Evolutionary conservation across 2,888 invertebrate species (phyloP), one percentile per base, ranked within the genome.

Genomic region (Parelbella ahira): DNA sequence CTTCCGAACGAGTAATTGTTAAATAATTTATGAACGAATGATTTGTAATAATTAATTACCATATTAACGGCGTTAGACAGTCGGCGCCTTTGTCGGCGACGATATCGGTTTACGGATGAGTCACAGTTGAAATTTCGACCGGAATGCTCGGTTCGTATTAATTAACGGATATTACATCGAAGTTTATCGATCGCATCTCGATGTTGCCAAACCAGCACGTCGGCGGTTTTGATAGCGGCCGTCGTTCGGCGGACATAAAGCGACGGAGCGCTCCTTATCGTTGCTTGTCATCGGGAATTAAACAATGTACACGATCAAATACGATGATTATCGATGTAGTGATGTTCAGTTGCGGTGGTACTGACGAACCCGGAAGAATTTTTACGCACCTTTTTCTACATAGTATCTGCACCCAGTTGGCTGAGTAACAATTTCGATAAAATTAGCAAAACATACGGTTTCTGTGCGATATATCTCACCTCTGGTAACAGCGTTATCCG

Each of bases 141-240:
- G 72, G 83, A 77, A 83, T 82, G 74, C 75, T 75, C 70, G 77
- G 72, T 69, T 76, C 71, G 83, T 81, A 84, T 87, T 86, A 84
- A 86, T 87, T 86, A 87, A 86, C 84, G 80, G 76, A 82, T 83
- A 82, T 86, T 80, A 82, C 83, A 86, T 78, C 76, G 76, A 76
- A 80, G 73, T 84, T 87, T 86, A 87, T 84, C 86, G 78, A 65
- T 60, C 68, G 63, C 73, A 87, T 86, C 83, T 84, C 76, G 73
- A 69, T 73, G 78, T 83, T 84, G 86, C 79, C 82, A 82, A 86
- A 84, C 84, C 72, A 68, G 77, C 64, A 70, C 63, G 70, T 65
- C 80, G 81, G 79, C 72, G 61, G 75, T 68, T 80, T 72, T 72
- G 76, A 79, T 72, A 69, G 67, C 65, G 50, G 58, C 54, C 63